phyloP scores from a whole-genome alignment of 2,888 invertebrate genomes.

The Reticulitermes lucifugus region DNA sequence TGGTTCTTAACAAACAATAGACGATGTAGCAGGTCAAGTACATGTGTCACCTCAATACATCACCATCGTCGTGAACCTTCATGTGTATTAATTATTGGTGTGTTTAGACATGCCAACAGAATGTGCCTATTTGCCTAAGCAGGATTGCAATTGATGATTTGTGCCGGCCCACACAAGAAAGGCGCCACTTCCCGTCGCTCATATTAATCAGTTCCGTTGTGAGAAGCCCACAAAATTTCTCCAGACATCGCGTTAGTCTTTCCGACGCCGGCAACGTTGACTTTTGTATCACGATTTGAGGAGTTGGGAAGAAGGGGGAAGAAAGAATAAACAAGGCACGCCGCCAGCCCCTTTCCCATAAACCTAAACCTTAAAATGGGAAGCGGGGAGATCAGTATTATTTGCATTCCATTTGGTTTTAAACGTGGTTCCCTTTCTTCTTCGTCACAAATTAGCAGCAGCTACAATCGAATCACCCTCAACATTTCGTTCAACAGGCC shows the following conservation, averaged over 20 bases:
- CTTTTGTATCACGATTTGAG: conserved; percentile 20
- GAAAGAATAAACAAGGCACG: conserved; percentile 15
- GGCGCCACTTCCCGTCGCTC: not conserved
- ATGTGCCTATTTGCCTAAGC: too few species aligned
- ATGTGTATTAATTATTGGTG: too few species aligned
- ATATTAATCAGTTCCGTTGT: conserved; percentile 1
- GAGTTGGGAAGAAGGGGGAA: not conserved
- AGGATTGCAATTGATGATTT: too few species aligned
- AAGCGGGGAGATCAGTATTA: not conserved
- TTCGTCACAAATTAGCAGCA: not conserved
- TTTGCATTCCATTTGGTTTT: conserved; percentile 36
- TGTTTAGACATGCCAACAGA: too few species aligned
- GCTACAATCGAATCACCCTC: not conserved
- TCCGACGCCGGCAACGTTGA: conserved; percentile 11
- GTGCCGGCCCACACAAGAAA: too few species aligned
- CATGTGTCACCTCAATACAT: too few species aligned
- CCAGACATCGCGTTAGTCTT: conserved; percentile 23
- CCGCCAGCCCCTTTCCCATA: not conserved
- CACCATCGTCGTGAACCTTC: too few species aligned
- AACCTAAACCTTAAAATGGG: conserved; percentile 22
- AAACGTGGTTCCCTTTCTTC: conserved; percentile 6
- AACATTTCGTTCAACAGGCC: not conserved
- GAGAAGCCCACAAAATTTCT: not conserved
- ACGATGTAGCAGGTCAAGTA: too few species aligned
- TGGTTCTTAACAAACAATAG: too few species aligned